Evolutionary conservation across 1,140 invertebrate genomes (phyloP).

Genomic region (Maconellicoccus hirsutus): DNA sequence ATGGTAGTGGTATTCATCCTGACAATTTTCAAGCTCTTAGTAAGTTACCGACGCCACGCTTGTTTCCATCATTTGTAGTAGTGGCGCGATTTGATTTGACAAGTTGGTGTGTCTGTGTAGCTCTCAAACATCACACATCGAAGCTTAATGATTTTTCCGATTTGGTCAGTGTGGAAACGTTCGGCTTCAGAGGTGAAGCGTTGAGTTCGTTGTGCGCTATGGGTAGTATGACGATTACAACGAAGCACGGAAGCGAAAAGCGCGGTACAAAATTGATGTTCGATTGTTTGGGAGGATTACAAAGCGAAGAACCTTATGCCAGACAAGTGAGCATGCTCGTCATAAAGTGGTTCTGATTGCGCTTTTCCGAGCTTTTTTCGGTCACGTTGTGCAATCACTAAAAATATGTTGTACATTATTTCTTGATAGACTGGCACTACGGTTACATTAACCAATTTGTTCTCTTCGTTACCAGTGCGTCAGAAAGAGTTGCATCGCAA

Average conservation of each 20-base stretch:
- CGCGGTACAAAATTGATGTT: constrained; percentile 61
- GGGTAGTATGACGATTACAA: constrained; percentile 65
- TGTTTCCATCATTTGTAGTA: constrained; percentile 13
- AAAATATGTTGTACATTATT: constrained; percentile 41
- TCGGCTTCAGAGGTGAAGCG: constrained; percentile 96
- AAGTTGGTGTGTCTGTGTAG: constrained; percentile 37
- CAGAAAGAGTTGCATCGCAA: constrained; percentile 85
- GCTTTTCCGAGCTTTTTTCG: no score
- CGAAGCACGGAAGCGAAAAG: constrained; percentile 47
- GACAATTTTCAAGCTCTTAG: constrained; percentile 79
- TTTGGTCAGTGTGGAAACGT: constrained; percentile 65
- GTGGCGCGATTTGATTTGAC: not conserved
- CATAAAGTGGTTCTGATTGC: not conserved
- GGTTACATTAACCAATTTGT: constrained; percentile 74
- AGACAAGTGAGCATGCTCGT: constrained; percentile 44
- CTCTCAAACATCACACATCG: constrained; percentile 86
- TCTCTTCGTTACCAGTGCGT: constrained; percentile 79
- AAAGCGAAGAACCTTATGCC: constrained; percentile 48
- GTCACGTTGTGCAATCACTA: constrained; percentile 2
- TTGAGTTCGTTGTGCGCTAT: constrained; percentile 89
- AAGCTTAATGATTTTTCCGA: constrained; percentile 80
- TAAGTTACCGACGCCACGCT: no score
- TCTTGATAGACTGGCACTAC: constrained; percentile 75
- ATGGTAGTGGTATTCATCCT: constrained; percentile 79
- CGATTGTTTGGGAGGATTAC: constrained; percentile 68